Conservation (phyloP, 2,113 vertebrate genomes). For the Maccullochella peelii region DNA sequence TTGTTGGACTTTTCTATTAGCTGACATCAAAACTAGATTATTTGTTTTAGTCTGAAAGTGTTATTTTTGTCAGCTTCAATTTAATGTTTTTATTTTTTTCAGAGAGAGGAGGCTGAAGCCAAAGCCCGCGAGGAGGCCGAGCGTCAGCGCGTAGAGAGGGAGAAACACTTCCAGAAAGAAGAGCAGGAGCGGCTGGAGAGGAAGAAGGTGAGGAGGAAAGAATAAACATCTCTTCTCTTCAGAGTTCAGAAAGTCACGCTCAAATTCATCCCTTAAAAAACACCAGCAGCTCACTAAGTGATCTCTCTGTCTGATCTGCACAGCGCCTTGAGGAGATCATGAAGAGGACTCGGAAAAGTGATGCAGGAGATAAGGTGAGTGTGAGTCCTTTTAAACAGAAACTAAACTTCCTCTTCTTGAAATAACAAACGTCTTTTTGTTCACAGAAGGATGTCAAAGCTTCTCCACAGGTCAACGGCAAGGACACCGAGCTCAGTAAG, state of each 20-base stretch:
- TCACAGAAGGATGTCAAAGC: conserved; percentile 85
- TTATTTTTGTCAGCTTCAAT: neutral
- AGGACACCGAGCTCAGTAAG: conserved; percentile 75
- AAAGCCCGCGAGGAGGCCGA: conserved; percentile 89
- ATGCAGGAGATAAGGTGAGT: conserved; percentile 88
- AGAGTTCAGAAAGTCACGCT: conserved; percentile 10
- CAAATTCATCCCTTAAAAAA: neutral
- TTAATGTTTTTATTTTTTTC: conserved; percentile 8
- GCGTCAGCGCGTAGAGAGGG: conserved; percentile 90
- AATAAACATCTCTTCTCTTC: neutral
- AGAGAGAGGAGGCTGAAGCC: conserved; percentile 90
- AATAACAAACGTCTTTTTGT: conserved; percentile 30
- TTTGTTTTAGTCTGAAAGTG: neutral
- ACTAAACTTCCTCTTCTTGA: neutral
- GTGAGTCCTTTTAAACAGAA: neutral
- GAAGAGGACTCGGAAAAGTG: conserved; percentile 96
- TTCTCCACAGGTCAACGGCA: conserved; percentile 84
- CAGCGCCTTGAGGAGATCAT: conserved; percentile 99
- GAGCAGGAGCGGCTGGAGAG: conserved; percentile 95
- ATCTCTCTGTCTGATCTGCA: conserved; percentile 43
- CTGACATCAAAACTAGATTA: neutral
- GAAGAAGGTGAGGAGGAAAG: conserved; percentile 87
- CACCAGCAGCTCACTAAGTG: neutral
- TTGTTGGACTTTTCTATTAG: no score
- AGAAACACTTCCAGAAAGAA: conserved; percentile 97